Evolutionary conservation across 2,888 invertebrate species (phyloP).

Genomic region (Catocala sponsa): DNA sequence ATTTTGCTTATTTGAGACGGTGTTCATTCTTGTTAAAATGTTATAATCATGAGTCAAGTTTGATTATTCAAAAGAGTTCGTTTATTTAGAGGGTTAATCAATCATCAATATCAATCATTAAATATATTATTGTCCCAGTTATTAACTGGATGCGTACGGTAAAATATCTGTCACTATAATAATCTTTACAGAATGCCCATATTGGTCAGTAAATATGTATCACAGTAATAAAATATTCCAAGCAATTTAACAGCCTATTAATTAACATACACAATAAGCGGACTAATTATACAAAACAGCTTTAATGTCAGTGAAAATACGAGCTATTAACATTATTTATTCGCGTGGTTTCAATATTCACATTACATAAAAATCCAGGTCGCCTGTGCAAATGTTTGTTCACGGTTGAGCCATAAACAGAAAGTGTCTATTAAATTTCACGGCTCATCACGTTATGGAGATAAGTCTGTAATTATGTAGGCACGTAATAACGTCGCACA

Average conservation of each 20-base stretch:
- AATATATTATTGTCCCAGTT: too few species aligned
- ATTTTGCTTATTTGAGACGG: too few species aligned
- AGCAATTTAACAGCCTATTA: conserved; percentile 1
- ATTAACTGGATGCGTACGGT: too few species aligned
- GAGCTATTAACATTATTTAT: conserved; percentile 11
- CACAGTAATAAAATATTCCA: neutral
- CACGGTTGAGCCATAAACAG: conserved; percentile 22
- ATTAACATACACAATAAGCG: neutral
- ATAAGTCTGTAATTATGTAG: conserved; percentile 40
- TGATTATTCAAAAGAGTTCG: too few species aligned
- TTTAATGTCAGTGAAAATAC: neutral
- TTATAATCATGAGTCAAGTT: too few species aligned
- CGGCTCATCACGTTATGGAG: conserved; percentile 34
- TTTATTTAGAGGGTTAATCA: too few species aligned
- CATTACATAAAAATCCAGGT: conserved; percentile 34
- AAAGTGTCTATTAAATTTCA: conserved; percentile 45
- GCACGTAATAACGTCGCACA: conserved; percentile 7
- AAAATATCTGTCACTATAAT: too few species aligned
- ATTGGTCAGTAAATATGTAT: too few species aligned
- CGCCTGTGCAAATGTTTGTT: conserved; percentile 22
- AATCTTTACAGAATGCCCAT: too few species aligned
- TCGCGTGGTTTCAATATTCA: conserved; percentile 6
- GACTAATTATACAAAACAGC: neutral
- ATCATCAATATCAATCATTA: too few species aligned
- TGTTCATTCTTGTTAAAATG: too few species aligned